Conservation (phyloP, 2,888 invertebrate species). For the Drosophila emarginata region DNA sequence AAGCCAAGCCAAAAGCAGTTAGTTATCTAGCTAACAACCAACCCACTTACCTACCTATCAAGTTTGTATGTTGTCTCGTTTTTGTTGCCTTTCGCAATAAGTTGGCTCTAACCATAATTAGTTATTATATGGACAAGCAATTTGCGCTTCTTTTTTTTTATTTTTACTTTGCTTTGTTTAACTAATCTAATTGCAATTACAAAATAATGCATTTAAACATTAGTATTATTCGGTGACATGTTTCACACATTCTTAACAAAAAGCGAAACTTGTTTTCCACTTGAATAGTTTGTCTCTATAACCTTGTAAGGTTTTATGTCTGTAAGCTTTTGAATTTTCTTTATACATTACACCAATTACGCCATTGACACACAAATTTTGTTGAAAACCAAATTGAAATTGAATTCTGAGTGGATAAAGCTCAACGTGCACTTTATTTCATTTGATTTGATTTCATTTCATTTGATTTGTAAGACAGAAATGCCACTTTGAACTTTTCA, state of each 20-base stretch:
- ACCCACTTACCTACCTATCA: too few relatives aligned
- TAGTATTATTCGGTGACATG: background rate
- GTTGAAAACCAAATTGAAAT: background rate
- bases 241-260: conserved; percentile 3
- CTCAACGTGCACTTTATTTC: background rate
- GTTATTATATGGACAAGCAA: conserved; percentile 1
- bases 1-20: background rate
- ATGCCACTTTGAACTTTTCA: conserved; percentile 1
- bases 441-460: background rate
- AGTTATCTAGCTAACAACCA: background rate
- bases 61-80: background rate
- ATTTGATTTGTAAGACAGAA: background rate
- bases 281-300: background rate
- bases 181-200: conserved; percentile 5
- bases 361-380: conserved; percentile 1
- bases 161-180: background rate
- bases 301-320: background rate
- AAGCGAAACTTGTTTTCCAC: conserved; percentile 1
- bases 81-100: conserved; percentile 1
- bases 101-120: conserved; percentile 6
- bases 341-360: background rate
- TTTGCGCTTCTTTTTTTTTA: conserved; percentile 3
- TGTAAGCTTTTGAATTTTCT: background rate
- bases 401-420: background rate
- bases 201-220: background rate